Base-by-base conservation (phyloP, 2,797 vertebrate genomes). In the Jordanella pulchra region DNA sequence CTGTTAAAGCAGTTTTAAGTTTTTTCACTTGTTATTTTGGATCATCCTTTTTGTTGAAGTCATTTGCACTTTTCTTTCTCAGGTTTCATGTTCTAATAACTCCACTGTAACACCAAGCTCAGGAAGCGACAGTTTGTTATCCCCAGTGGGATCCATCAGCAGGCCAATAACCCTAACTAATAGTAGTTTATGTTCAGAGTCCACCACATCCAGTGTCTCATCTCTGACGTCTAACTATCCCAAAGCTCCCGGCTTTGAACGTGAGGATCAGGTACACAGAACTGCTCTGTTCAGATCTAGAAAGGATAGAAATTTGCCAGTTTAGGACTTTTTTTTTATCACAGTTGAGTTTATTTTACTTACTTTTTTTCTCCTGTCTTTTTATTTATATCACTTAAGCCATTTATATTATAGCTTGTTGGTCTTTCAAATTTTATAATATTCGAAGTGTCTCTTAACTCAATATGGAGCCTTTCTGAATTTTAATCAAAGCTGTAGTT, bases 181-280 rank as follows among this genome's bases (percentile, higher is more conserved):
- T 71, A 93, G 89, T 90, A 89, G 93, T 93, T 94, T 94, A 92
- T 96, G 95, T 94, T 95, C 94, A 89, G 95, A 96, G 81, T 94
- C 94, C 88, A 91, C 86, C 89, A 87, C 93, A 69, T 94, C 95
- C 92, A 93, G 91, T 93, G 93, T 96, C 87, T 93, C 94, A 75
- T 94, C 95, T 92, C 93, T 94, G 85, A 94, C 89, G 84, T 93
- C 93, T 94, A 94, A 93, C 92, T 96, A 96, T 94, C 94, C 95
- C 63, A 96, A 93, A 95, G 96, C 95, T 88, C 96, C 95, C 79
- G 96, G 95, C 89, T 96, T 95, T 95, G 95, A 96, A 93, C 95
- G 95, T 85, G 95, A 95, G 91, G 95, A 96, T 91, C 95, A 96
- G 95, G 95, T 96, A 96, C 85, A 94, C 89, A 83, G 87, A 92